Evolutionary conservation across 2,888 invertebrate genomes (phyloP).

Genomic region (Conchocele bisecta): DNA sequence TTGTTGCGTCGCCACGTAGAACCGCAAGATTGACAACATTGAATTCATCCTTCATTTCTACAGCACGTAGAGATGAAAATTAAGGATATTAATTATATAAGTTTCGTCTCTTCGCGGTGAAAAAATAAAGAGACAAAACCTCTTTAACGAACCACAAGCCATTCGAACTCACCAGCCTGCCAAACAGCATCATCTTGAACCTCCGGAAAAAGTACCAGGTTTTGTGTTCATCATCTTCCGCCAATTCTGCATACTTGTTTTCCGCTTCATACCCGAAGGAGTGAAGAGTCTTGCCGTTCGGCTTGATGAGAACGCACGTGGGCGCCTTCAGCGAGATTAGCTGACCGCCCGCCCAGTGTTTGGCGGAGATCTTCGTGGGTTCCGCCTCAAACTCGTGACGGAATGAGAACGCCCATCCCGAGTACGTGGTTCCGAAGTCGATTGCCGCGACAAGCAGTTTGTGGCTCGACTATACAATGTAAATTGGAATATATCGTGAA

Average conservation of each 20-base stretch:
- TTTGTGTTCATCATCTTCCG: constrained; percentile 33
- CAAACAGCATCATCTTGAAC: constrained; percentile 49
- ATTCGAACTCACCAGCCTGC: constrained; percentile 14
- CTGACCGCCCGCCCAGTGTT: constrained; percentile 11
- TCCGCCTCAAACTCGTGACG: constrained; percentile 12
- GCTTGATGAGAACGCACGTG: constrained; percentile 42
- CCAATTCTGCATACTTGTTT: constrained; percentile 43
- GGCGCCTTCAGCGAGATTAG: constrained; percentile 18
- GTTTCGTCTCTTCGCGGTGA: no score
- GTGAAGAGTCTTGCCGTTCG: constrained; percentile 42
- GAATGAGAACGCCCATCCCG: constrained; percentile 9
- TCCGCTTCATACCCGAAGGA: constrained; percentile 54
- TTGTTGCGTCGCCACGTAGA: no score
- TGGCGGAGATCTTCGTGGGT: constrained; percentile 16
- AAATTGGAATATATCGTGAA: no score
- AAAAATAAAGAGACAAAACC: no score
- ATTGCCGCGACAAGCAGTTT: constrained; percentile 14
- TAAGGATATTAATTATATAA: no score
- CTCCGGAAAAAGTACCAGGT: constrained; percentile 46
- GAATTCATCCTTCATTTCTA: no score
- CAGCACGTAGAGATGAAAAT: no score
- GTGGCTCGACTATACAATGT: no score
- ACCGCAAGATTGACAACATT: no score
- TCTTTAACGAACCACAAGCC: neutral
- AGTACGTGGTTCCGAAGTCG: constrained; percentile 23